These are phyloP conservation scores for Manis crassicaudata DNA, from an alignment of 2,797 vertebrate species.

Conservation along the genomic window DNA sequence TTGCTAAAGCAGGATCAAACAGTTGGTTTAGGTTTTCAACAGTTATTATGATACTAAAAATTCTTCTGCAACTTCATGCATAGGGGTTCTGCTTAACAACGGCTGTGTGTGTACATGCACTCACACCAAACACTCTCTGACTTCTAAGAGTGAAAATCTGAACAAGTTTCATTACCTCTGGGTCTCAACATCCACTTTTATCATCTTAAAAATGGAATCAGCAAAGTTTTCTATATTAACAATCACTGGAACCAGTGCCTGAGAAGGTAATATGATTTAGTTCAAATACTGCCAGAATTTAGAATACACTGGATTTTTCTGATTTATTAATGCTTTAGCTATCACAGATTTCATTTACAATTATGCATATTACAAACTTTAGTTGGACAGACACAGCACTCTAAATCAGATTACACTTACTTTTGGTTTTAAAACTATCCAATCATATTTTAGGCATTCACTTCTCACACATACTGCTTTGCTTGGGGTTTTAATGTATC, in stretches of 20 bases:
- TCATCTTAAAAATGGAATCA: conserved; percentile 24
- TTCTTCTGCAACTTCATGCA: neutral
- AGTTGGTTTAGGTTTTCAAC: neutral
- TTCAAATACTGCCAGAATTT: conserved; percentile 37
- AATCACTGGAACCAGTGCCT: neutral
- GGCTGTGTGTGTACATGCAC: neutral
- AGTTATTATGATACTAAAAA: neutral
- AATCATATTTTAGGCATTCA: neutral
- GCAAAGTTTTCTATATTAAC: conserved; percentile 26
- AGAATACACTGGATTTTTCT: conserved; percentile 11
- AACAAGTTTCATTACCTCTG: neutral
- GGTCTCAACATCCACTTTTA: conserved; percentile 17
- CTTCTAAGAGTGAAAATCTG: conserved; percentile 20
- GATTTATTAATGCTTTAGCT: conserved; percentile 1
- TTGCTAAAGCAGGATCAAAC: neutral
- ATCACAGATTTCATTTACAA: conserved; percentile 31
- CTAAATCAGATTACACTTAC: neutral
- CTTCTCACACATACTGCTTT: neutral
- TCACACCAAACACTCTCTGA: neutral
- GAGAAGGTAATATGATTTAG: conserved; percentile 4
- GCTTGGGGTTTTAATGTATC: neutral
- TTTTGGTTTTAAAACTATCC: conserved; percentile 4
- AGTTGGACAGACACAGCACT: neutral
- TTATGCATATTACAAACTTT: neutral
- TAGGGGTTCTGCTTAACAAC: neutral